Conservation (phyloP, 1,140 invertebrate species). For the Leguminivora glycinivorella region DNA sequence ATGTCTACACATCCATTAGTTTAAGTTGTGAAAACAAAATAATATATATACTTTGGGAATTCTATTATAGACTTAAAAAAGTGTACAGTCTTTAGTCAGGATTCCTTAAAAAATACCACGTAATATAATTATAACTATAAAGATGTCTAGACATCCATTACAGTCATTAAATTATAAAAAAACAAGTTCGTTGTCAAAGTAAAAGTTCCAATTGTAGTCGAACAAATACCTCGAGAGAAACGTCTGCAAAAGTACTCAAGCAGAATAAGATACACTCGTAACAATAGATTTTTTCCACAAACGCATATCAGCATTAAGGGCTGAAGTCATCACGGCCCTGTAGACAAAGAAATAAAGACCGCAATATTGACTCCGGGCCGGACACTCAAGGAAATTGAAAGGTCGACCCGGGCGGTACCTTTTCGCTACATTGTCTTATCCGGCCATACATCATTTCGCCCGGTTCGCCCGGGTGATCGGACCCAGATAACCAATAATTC, state of each 20-base stretch:
- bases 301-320: constrained; percentile 19
- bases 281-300: constrained; percentile 12
- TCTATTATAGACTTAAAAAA: no score
- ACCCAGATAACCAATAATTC: constrained; percentile 45
- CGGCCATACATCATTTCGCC: constrained; percentile 52
- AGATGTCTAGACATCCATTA: no score
- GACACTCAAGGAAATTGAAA: constrained; percentile 58
- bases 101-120: no score
- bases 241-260: not conserved
- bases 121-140: no score
- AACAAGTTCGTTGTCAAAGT: no score
- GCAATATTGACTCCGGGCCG: constrained; percentile 32
- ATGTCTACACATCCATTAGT: no score
- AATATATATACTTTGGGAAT: no score
- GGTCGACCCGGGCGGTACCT: constrained; percentile 45
- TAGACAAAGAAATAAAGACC: constrained; percentile 50
- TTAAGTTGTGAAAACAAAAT: no score
- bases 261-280: not conserved
- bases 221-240: not conserved
- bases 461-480: constrained; percentile 34
- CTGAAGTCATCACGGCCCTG: constrained; percentile 41
- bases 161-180: no score
- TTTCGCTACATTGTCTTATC: constrained; percentile 60
- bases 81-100: no score
- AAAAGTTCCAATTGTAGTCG: no score